Evolutionary conservation across 2,797 vertebrate genomes (phyloP).

Genomic region (Anabas testudineus): DNA sequence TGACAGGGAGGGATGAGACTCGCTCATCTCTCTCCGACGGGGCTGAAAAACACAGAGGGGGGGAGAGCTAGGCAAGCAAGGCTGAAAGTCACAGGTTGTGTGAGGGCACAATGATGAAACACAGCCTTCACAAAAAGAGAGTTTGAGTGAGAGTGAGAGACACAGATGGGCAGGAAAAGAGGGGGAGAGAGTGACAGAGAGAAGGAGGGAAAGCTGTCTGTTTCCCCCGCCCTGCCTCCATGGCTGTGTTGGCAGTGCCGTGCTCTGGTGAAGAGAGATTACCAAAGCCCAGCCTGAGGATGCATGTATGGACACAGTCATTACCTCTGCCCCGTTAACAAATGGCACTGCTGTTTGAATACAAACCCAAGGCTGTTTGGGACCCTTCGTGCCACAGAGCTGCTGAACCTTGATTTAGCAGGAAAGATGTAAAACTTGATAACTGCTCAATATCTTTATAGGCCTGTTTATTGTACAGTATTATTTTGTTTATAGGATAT

Average conservation of each 20-base stretch:
- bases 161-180: constrained; percentile 76
- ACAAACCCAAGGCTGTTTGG: constrained; percentile 41
- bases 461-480: constrained; percentile 56
- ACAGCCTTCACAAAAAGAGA: constrained; percentile 55
- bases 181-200: constrained; percentile 63
- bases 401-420: constrained; percentile 61
- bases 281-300: constrained; percentile 78
- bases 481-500: constrained; percentile 69
- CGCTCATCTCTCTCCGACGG: constrained; percentile 28
- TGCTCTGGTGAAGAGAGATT: constrained; percentile 80
- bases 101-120: constrained; percentile 60
- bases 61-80: constrained; percentile 31
- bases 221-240: constrained; percentile 51
- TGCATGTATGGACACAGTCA: constrained; percentile 77
- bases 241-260: constrained; percentile 68
- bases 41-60: constrained; percentile 43
- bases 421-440: constrained; percentile 61
- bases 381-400: constrained; percentile 14
- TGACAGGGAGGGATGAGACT: constrained; percentile 46
- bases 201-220: constrained; percentile 72
- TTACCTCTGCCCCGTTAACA: constrained; percentile 76
- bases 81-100: constrained; percentile 72
- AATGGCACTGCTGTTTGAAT: constrained; percentile 63
- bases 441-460: constrained; percentile 69
- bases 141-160: constrained; percentile 67